Conservation (phyloP, 2,797 vertebrate species). For the Hyperoplus immaculatus region DNA sequence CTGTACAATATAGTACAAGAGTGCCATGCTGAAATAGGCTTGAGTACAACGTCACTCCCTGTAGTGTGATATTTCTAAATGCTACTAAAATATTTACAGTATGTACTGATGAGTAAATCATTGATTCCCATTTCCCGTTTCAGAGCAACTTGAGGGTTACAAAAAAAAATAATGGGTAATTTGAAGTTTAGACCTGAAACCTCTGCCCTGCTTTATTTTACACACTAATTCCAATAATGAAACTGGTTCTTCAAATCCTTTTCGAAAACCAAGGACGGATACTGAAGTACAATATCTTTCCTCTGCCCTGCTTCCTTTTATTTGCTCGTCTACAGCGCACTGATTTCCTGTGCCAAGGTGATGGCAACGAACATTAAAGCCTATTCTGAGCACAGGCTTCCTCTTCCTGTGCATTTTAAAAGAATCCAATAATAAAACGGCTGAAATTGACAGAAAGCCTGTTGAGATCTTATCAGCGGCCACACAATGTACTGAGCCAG, state of each 20-base stretch:
- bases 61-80: too few relatives aligned
- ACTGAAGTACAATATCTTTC: slow-evolving; percentile 30
- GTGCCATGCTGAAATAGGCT: too few relatives aligned
- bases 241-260: slow-evolving; percentile 28
- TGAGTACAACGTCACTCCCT: too few relatives aligned
- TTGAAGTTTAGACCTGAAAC: slow-evolving; percentile 12
- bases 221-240: slow-evolving; percentile 3
- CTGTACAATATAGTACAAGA: too few relatives aligned
- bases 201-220: slow-evolving; percentile 24
- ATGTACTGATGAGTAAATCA: too few relatives aligned
- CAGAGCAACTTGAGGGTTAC: not conserved
- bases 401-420: slow-evolving; percentile 56
- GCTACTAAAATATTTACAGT: too few relatives aligned
- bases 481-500: slow-evolving; percentile 48
- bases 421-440: slow-evolving; percentile 65
- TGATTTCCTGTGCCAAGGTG: slow-evolving; percentile 63
- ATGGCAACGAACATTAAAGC: slow-evolving; percentile 55
- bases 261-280: slow-evolving; percentile 31
- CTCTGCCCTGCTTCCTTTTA: slow-evolving; percentile 45
- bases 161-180: not conserved
- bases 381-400: slow-evolving; percentile 56
- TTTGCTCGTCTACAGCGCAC: slow-evolving; percentile 63
- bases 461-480: slow-evolving; percentile 69
- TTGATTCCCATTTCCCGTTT: not conserved
- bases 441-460: slow-evolving; percentile 68